phyloP scores from a whole-genome alignment of 1,140 invertebrate genomes.

The Bombus pyrosoma region DNA sequence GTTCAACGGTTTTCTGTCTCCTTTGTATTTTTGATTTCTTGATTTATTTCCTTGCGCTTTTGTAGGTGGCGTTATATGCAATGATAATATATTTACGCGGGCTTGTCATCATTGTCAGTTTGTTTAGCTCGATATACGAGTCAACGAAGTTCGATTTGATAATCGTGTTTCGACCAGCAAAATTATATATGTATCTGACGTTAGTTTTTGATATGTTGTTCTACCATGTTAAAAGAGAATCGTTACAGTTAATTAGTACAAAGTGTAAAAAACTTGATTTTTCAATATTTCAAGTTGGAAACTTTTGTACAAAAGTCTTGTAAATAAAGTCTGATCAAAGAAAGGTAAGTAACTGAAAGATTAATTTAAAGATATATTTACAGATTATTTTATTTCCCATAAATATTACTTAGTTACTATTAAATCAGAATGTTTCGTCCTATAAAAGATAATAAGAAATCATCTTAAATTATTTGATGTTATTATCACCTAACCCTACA shows the following conservation, averaged over 20 bases:
- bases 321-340: background rate
- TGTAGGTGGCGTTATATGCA: conserved; percentile 26
- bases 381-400: background rate
- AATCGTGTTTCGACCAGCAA: background rate
- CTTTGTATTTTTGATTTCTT: background rate
- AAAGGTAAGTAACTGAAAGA: conserved; percentile 18
- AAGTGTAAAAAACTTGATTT: background rate
- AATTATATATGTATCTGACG: background rate
- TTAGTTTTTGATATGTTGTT: background rate
- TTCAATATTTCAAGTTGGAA: background rate
- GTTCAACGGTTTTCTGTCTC: background rate
- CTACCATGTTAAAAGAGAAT: background rate
- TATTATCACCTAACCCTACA: conserved; percentile 1
- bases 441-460: background rate
- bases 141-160: background rate
- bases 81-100: conserved; percentile 20
- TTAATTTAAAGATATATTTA: background rate
- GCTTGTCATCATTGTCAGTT: background rate
- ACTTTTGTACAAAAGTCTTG: background rate
- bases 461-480: background rate
- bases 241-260: background rate
- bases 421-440: background rate
- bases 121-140: background rate
- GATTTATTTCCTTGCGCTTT: background rate
- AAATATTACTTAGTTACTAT: background rate